A percentile compares a stretch with the other conserved stretches of the same genome.
These are phyloP conservation scores for Phrixothrix hirtus DNA, from an alignment of 2,888 invertebrate genomes.

Conservation along the genomic window DNA sequence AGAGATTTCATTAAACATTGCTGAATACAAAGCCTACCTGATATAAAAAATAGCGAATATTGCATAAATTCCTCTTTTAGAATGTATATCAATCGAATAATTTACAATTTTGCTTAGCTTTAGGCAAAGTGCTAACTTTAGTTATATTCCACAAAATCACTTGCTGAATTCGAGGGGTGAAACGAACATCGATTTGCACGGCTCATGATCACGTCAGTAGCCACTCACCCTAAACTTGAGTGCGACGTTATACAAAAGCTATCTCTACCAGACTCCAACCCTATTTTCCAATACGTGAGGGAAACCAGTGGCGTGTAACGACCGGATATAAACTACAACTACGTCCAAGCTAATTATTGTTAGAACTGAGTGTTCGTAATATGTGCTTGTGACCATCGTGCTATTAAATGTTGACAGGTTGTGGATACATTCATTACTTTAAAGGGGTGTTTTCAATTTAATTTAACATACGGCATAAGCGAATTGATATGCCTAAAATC, in stretches of 20 bases:
- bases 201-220: constrained; percentile 55
- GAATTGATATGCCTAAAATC: too few species aligned
- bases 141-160: constrained; percentile 23
- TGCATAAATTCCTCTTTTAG: too few species aligned
- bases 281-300: constrained; percentile 34
- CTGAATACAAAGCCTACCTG: too few species aligned
- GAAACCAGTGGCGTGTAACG: constrained; percentile 43
- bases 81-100: not conserved
- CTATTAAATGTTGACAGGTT: constrained; percentile 9
- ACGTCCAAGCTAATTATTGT: constrained; percentile 31
- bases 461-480: too few species aligned
- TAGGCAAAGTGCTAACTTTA: constrained; percentile 9
- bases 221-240: constrained; percentile 50
- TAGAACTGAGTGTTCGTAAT: constrained; percentile 21
- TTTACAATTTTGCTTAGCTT: constrained; percentile 1
- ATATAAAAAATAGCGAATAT: too few species aligned
- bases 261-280: constrained; percentile 30
- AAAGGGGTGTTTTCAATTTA: too few species aligned
- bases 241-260: constrained; percentile 48
- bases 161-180: constrained; percentile 43
- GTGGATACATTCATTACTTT: not conserved
- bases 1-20: too few species aligned
- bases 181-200: constrained; percentile 56
- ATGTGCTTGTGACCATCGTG: constrained; percentile 16
- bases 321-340: constrained; percentile 41